Evolutionary conservation across 2,888 invertebrate species (phyloP), one percentile per base, ranked within the genome.

Genomic region (Microdon myrmicae): DNA sequence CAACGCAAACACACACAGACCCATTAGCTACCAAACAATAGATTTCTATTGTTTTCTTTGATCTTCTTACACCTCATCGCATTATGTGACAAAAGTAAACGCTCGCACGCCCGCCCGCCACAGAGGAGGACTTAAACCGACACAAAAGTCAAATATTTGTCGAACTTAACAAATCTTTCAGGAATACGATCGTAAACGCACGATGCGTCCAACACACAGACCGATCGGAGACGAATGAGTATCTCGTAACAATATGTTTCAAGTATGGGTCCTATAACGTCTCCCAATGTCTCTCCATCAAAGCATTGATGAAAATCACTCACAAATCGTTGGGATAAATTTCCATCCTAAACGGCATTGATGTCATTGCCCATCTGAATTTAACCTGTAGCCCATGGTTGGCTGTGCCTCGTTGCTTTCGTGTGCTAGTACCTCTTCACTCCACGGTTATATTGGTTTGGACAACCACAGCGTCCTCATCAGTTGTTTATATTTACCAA

Each of bases 1-100:
- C 31, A 64, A 53, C 43, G 43, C 64, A 64, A 64, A 64, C 51
- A 64, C n/a, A n/a, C 31, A 9, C 48, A 32, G 61, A 64, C 35
- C 58, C 64, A 64, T 64, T 64, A 64, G 58, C 64, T 64, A 64
- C 64, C 64, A 64, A 64, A 64, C 64, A 64, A 64, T 51, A 64
- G 51, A 58, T 64, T 58, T 64, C 64, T 58, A 64, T 64, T 64
- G 64, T 64, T 64, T 58, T 64, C 64, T 64, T 64, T 64, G 64
- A 58, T 64, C 58, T 64, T 58, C 58, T 64, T 64, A 54, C 44
- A 45, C 51, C 64, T 56, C 45, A 38, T 41, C 47, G 34, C 64
- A 38, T 47, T 64, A 58, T 64, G 58, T 56, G 64, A 64, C 56
- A 64, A 64, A 64, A 58, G n/a, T 64, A 58, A 64, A 64, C 41